Conservation (phyloP, 2,113 vertebrate genomes). For the Colistium nudipinnis region DNA sequence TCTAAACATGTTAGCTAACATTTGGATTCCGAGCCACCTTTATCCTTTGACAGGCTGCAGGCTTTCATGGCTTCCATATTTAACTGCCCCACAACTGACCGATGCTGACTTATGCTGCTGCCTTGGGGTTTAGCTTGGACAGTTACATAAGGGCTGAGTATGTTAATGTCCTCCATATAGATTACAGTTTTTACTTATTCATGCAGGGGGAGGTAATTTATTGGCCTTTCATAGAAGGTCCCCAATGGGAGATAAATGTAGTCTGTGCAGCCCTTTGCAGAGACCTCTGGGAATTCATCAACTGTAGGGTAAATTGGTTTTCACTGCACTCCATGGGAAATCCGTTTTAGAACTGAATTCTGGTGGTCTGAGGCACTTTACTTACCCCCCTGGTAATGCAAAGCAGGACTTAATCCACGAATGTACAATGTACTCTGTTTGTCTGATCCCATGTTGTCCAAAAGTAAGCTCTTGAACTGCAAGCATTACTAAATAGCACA, state of each 20-base stretch:
- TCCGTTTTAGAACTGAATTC: slow-evolving; percentile 23
- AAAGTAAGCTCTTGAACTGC: background rate
- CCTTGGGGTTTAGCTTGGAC: slow-evolving; percentile 27
- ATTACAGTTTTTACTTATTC: slow-evolving; percentile 72
- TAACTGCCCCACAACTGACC: background rate
- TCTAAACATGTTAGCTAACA: too few species aligned
- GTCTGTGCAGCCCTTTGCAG: slow-evolving; percentile 49
- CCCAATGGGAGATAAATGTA: slow-evolving; percentile 68
- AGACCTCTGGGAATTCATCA: slow-evolving; percentile 67
- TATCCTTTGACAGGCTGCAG: background rate
- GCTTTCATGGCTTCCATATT: background rate
- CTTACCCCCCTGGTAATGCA: slow-evolving; percentile 10
- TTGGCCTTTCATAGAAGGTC: slow-evolving; percentile 62
- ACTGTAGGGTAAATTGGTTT: slow-evolving; percentile 60
- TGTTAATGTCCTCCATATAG: slow-evolving; percentile 66
- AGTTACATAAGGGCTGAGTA: slow-evolving; percentile 25
- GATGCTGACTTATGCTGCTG: slow-evolving; percentile 44
- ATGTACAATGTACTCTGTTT: slow-evolving; percentile 4
- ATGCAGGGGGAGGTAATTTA: slow-evolving; percentile 72
- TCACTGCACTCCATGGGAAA: slow-evolving; percentile 56
- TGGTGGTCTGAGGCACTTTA: slow-evolving; percentile 25
- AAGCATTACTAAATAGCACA: background rate
- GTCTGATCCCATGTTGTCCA: background rate
- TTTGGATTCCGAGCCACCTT: background rate
- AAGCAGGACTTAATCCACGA: slow-evolving; percentile 2